phyloP scores from a whole-genome alignment of 1,140 invertebrate species.

The Zaprionus taronus region DNA sequence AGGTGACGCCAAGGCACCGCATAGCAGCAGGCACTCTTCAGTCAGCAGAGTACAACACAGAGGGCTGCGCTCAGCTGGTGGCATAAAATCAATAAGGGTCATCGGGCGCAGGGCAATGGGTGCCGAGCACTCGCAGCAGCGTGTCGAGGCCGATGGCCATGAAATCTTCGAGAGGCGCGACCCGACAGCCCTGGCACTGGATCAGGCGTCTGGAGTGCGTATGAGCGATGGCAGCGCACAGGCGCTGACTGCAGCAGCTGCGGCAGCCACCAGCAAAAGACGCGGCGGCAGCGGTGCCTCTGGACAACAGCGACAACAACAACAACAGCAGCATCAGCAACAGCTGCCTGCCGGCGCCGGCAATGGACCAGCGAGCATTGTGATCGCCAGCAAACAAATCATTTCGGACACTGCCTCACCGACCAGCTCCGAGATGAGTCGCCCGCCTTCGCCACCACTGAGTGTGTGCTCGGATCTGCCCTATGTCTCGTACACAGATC shows the following conservation, averaged over 20 bases:
- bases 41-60: background rate
- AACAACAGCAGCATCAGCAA: constrained; percentile 19
- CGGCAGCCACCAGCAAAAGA: constrained; percentile 67
- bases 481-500: constrained; percentile 97
- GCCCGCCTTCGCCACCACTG: constrained; percentile 91
- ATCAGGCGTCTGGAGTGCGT: constrained; percentile 5
- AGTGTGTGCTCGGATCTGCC: constrained; percentile 96
- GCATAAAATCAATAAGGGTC: constrained; percentile 46
- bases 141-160: constrained; percentile 74
- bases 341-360: constrained; percentile 12
- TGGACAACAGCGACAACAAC: constrained; percentile 23
- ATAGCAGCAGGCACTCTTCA: background rate
- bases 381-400: constrained; percentile 73
- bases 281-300: constrained; percentile 26
- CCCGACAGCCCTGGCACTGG: background rate
- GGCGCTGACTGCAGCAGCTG: constrained; percentile 59
- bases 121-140: constrained; percentile 81
- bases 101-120: constrained; percentile 59
- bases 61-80: background rate
- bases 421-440: constrained; percentile 69
- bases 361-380: constrained; percentile 64
- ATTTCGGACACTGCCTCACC: constrained; percentile 74
- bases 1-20: background rate
- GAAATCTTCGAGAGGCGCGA: constrained; percentile 71
- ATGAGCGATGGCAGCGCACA: constrained; percentile 54